phyloP scores from a whole-genome alignment of 2,113 vertebrate genomes.

The Atlantisia rogersi region DNA sequence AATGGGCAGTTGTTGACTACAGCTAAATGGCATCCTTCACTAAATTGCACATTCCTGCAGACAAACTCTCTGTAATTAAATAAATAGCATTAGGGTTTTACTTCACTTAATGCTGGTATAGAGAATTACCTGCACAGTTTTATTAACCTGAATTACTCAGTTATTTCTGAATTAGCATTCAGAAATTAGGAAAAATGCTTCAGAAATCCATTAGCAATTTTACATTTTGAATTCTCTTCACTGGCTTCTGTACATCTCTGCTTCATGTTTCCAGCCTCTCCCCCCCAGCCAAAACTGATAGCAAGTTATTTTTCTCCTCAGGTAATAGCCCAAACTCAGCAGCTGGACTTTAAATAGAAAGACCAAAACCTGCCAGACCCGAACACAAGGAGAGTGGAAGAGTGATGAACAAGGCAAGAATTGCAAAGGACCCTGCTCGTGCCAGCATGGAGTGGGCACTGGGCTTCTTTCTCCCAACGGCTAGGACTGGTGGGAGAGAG shows the following conservation, averaged over 20 bases:
- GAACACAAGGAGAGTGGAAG: neutral
- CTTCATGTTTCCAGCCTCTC: neutral
- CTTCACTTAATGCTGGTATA: neutral
- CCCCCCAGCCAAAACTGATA: neutral
- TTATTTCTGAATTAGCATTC: neutral
- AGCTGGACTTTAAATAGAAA: neutral
- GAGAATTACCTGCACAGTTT: neutral
- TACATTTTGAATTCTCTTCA: neutral
- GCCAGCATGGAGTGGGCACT: neutral
- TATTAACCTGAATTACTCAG: neutral
- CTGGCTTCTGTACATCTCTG: neutral
- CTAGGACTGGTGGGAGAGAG: neutral
- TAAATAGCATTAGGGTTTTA: neutral
- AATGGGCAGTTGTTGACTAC: neutral
- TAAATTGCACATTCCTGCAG: neutral
- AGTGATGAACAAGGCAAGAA: rapidly evolving
- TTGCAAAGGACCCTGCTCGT: neutral
- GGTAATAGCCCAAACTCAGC: neutral
- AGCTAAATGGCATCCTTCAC: neutral
- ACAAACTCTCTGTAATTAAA: neutral
- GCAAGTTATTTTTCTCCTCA: neutral
- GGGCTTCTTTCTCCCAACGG: neutral
- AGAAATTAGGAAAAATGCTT: neutral
- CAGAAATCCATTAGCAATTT: neutral
- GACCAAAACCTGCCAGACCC: neutral